Evolutionary conservation across 2,888 invertebrate species (phyloP), one percentile per base, ranked within the genome.

Genomic region (Zaprionus obscuricornis): DNA sequence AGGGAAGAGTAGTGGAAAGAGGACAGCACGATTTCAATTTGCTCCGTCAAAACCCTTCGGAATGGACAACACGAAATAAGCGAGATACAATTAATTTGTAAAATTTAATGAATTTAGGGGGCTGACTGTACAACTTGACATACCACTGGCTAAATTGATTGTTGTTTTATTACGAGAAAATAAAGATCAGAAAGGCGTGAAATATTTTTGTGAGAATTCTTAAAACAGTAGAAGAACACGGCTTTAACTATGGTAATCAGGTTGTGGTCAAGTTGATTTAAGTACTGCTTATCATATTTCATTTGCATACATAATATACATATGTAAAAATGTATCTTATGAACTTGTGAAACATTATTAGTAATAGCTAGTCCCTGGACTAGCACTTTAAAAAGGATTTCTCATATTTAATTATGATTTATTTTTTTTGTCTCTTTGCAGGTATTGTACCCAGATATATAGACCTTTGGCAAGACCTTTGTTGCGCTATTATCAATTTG

Each of bases 21-120:
- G 34, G 16, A 34, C 37, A 42, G 45, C 54, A 56, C 66, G 58
- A 56, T 60, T 69, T 57, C 49, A 50, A 54, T 59, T 50, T 52
- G 40, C 40, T 17, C 42, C 22, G 24, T 13, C 37, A 8, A 43
- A 34, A 29, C 69, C 76, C 67, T 63, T 58, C 46, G 37, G 54
- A 56, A 59, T 46, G 52, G 40, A 59, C 75, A 78, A 66, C 54
- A 63, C 62, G 66, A 79, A 83, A 52, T 79, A 66, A 63, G 79
- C 60, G 74, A 79, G 52, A 62, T 79, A 63, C 73, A 75, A 76
- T 79, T 76, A 83, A 83, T 73, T 79, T 84, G 66, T 64, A 46
- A 57, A 64, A 84, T 73, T 83, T 83, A 78, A 83, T 81, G 73
- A 82, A 67, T 54, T 46, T 55, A 52, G 31, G 42, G 18, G 29